Base-by-base conservation (phyloP, 2,888 invertebrate species). In the Gastracanthus pulcherrimus region DNA sequence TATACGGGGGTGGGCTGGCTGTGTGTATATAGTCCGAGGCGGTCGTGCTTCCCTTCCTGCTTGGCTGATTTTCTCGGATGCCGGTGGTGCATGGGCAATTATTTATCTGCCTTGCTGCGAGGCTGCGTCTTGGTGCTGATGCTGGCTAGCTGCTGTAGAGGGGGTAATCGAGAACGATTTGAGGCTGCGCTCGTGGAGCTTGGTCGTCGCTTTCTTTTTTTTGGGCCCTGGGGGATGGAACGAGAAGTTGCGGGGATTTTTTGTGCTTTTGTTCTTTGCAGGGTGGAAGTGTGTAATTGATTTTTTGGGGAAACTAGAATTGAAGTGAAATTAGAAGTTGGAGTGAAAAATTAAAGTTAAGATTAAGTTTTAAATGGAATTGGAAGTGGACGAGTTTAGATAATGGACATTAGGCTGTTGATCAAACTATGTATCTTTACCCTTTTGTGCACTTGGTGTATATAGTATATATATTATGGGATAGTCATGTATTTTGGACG, bases 121-220 rank as follows among this genome's bases (percentile, higher is more conserved):
- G 45, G n/a, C 45, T n/a, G n/a, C n/a, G n/a, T n/a, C 45, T 45
- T n/a, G 36, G 23, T 13, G 62, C 62, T 62, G 60, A 13, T 60
- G 48, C 58, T 45, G 62, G 51, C 62, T 13, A n/a, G 66, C 76
- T 58, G 62, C 45, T n/a, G n/a, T 60, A 77, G 26, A 38, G 36
- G 19, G 16, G 70, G 31, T 78, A 72, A 78, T 78, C 72, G n/a
- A 45, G 72, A 66, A 38, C 78, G 41, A 76, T 76, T 69, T 34
- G 55, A 51, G 70, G 38, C 60, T 41, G 26, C 31, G 31, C 41
- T 26, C 48, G 29, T 71, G 36, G n/a, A 36, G 38, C n/a, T 55
- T 23, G 11, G 60, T 19, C 45, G n/a, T n/a, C n/a, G n/a, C n/a
- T n/a, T n/a, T n/a, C n/a, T n/a, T n/a, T n/a, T 51, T 70, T 36